Base-by-base conservation (phyloP, 1,140 invertebrate genomes). In the Helicoverpa armigera region DNA sequence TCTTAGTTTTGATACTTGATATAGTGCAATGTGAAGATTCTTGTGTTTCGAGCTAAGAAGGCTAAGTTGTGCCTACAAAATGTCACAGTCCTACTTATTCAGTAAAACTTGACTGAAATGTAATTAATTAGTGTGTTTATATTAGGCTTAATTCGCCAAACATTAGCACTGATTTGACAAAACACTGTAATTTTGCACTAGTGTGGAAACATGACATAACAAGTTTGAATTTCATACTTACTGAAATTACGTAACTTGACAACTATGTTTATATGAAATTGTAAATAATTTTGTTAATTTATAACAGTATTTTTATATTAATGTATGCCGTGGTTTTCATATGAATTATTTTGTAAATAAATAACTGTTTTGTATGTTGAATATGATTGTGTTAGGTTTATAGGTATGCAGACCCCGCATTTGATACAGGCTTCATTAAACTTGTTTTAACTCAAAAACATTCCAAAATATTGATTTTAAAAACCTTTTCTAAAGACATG, bases 211-310 rank as follows among this genome's bases (percentile, higher is more conserved):
- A 88, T 92, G 88, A 90, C 88, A 90, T 86, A 86, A 85, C 86
- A 90, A 89, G 83, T 83, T 88, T 88, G 63, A 82, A 88, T 86
- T 88, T 86, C 84, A 70, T 56, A 48, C 61, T 4, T 12, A 80
- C 83, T 88, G 86, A 87, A 89, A 87, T 88, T 87, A 63, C 80
- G 82, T 86, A 86, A 87, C 84, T 84, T 84, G 61, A 67, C 14
- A 54, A 77, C 75, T 77, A 84, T 89, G 85, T 87, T 82, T 82
- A 86, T 89, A 43, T 43, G 9, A 43, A 88, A 82, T 88, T 92
- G 91, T 92, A 92, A 91, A 91, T 93, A 92, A 81, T 80, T 43
- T 83, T 82, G 79, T 89, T 92, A 91, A 92, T 92, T 92, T 94
- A 92, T 92, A 90, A 90, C 87, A 91, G 88, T 92, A 89, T 87